These are phyloP conservation scores for Boloria selene DNA, from an alignment of 2,888 invertebrate genomes.

Conservation along the genomic window DNA sequence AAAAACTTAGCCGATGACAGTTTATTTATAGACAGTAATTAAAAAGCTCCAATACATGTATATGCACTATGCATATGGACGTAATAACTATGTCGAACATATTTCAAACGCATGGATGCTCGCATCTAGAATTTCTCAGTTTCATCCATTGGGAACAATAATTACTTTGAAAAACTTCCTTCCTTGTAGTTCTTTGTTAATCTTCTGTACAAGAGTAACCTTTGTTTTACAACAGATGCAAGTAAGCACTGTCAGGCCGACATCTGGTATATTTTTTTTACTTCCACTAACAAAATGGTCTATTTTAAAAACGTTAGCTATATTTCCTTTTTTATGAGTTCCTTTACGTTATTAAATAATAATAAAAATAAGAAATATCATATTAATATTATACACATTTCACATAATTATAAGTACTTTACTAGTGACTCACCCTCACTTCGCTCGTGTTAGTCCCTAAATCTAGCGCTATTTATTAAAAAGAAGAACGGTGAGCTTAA, in stretches of 20 bases:
- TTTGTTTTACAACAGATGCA: slow-evolving; percentile 76
- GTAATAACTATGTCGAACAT: too few species aligned
- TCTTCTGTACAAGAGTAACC: slow-evolving; percentile 62
- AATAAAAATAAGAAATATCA: background rate
- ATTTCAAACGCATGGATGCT: background rate
- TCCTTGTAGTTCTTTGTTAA: slow-evolving; percentile 52
- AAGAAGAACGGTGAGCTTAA: too few species aligned
- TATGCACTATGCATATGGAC: background rate
- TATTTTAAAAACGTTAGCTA: slow-evolving; percentile 47
- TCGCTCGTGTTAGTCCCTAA: too few species aligned
- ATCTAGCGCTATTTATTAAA: too few species aligned
- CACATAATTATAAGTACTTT: too few species aligned
- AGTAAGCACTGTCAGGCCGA: slow-evolving; percentile 70
- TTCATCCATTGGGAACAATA: slow-evolving; percentile 24
- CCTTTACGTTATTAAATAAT: background rate
- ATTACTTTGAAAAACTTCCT: slow-evolving; percentile 33
- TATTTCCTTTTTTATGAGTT: slow-evolving; percentile 20
- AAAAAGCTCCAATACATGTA: too few species aligned
- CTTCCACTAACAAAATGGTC: slow-evolving; percentile 56
- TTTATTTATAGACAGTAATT: too few species aligned
- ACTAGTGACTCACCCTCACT: too few species aligned
- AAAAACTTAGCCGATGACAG: too few species aligned
- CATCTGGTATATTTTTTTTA: slow-evolving; percentile 79
- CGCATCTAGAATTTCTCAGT: background rate
- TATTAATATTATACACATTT: too few species aligned